These are phyloP conservation scores for Notodonta dromedarius DNA, from an alignment of 2,888 invertebrate genomes.

Conservation along the genomic window DNA sequence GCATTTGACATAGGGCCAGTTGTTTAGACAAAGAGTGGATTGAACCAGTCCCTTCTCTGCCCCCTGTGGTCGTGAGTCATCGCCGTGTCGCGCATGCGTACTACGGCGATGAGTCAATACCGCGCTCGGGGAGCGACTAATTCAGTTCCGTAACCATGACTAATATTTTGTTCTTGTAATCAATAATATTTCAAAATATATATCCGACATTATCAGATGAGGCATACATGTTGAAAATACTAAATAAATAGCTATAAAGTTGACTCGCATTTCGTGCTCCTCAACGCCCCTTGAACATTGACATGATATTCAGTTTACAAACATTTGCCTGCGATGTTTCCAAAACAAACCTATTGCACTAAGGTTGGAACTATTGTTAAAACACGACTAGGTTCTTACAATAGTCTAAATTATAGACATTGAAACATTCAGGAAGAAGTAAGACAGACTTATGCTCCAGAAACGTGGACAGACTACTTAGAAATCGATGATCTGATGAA, in stretches of 20 bases:
- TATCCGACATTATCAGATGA: too few species aligned
- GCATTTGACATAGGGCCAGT: neutral
- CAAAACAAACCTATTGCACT: constrained; percentile 18
- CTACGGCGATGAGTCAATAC: constrained; percentile 65
- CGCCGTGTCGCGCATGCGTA: constrained; percentile 52
- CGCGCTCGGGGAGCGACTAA: constrained; percentile 40
- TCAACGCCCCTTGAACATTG: neutral
- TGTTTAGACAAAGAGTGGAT: constrained; percentile 18
- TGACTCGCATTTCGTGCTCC: neutral
- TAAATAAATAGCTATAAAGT: neutral
- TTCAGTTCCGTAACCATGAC: constrained; percentile 46
- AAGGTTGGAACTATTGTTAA: too few species aligned
- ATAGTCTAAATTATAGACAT: too few species aligned
- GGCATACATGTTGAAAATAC: too few species aligned
- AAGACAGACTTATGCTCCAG: too few species aligned
- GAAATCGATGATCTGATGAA: too few species aligned
- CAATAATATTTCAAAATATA: neutral
- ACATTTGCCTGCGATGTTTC: constrained; percentile 29
- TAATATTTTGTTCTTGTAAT: constrained; percentile 24
- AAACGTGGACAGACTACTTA: too few species aligned
- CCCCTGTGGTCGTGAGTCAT: constrained; percentile 44
- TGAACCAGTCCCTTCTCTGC: constrained; percentile 9
- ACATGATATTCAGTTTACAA: constrained; percentile 25
- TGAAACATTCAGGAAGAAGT: too few species aligned
- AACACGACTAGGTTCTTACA: too few species aligned